Evolutionary conservation across 2,797 vertebrate genomes (phyloP).

Genomic region (Phrynocephalus vlangalii): DNA sequence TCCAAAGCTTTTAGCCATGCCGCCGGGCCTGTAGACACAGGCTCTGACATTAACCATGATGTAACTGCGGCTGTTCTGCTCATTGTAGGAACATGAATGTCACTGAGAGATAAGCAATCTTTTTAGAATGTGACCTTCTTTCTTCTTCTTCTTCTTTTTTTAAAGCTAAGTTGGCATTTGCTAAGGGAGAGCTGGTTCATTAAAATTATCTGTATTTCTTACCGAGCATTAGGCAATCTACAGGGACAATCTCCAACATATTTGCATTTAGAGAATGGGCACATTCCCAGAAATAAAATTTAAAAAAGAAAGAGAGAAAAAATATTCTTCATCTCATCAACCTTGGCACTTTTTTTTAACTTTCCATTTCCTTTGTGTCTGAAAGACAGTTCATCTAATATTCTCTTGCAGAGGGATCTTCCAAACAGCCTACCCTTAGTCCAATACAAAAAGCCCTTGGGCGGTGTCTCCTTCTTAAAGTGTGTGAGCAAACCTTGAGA

Average conservation of each 20-base stretch:
- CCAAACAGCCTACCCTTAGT: neutral
- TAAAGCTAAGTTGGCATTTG: constrained; percentile 36
- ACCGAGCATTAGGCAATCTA: constrained; percentile 18
- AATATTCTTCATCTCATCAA: constrained; percentile 17
- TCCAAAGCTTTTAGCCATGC: constrained; percentile 22
- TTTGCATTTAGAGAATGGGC: constrained; percentile 40
- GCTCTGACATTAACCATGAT: constrained; percentile 21
- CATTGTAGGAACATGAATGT: constrained; percentile 34
- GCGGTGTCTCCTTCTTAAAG: neutral
- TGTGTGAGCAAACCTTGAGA: neutral
- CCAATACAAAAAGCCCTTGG: neutral
- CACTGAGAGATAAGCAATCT: constrained; percentile 44
- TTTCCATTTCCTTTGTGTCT: constrained; percentile 22
- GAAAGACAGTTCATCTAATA: constrained; percentile 14
- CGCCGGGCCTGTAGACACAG: constrained; percentile 22
- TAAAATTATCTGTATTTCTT: constrained; percentile 40
- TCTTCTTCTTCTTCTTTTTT: neutral
- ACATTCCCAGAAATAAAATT: constrained; percentile 17
- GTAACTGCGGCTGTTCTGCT: constrained; percentile 19
- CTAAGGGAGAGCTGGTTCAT: constrained; percentile 31
- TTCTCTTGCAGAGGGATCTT: neutral
- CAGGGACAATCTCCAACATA: constrained; percentile 21
- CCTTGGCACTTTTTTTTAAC: neutral
- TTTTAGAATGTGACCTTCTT: constrained; percentile 39
- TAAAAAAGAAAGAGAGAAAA: neutral